Conservation (phyloP, 2,888 invertebrate species). For the Deilephila porcellus region DNA sequence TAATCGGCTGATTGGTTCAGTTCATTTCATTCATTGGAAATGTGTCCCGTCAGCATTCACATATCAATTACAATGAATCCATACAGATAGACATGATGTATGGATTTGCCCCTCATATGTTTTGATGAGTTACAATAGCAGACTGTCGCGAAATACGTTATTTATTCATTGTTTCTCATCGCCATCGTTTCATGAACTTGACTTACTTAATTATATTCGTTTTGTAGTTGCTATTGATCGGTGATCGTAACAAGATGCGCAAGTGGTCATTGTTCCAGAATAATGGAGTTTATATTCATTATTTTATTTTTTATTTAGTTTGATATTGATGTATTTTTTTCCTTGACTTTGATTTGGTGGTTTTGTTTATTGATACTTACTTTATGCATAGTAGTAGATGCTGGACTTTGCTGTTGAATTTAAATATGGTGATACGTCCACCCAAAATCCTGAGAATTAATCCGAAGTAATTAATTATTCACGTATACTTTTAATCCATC, state of each 20-base stretch:
- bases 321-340: not conserved
- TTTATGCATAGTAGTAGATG: not conserved
- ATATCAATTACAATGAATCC: slow-evolving; percentile 64
- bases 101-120: slow-evolving; percentile 63
- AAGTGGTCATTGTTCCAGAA: not conserved
- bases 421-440: too few relatives aligned
- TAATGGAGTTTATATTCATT: not conserved
- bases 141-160: not conserved
- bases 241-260: not conserved
- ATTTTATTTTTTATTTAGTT: not conserved
- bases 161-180: not conserved
- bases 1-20: slow-evolving; percentile 62
- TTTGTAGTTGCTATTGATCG: not conserved
- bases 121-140: slow-evolving; percentile 33
- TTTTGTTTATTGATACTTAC: not conserved
- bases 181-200: not conserved
- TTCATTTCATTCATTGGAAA: slow-evolving; percentile 63
- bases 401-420: not conserved
- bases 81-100: slow-evolving; percentile 45
- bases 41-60: slow-evolving; percentile 63
- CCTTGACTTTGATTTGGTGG: too few relatives aligned
- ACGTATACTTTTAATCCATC: too few relatives aligned
- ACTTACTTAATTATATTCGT: not conserved
- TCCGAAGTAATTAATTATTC: too few relatives aligned
- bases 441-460: too few relatives aligned